Conservation (phyloP, 2,113 vertebrate species). For the Leptosomus discolor region DNA sequence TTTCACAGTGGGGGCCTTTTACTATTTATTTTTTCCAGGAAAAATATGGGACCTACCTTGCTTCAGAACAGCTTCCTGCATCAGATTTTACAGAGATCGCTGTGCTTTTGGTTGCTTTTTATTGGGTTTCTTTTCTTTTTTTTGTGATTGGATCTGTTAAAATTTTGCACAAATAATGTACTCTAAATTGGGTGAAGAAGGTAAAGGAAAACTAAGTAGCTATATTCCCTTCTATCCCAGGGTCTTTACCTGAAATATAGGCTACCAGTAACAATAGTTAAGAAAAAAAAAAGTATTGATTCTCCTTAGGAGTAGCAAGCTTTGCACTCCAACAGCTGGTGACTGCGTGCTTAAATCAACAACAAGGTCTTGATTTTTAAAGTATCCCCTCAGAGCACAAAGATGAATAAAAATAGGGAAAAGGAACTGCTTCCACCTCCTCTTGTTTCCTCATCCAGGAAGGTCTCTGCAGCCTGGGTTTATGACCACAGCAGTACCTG, state of each 20-base stretch:
- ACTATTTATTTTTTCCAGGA: not conserved
- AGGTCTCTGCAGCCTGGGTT: not conserved
- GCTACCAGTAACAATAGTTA: not conserved
- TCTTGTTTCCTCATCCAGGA: not conserved
- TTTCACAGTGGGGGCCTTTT: not conserved
- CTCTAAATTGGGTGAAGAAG: not conserved
- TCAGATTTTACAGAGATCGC: not conserved
- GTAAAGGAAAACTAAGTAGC: not conserved
- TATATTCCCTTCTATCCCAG: not conserved
- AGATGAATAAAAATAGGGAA: not conserved
- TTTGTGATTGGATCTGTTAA: not conserved
- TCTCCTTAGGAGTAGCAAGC: not conserved
- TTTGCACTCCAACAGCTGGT: not conserved
- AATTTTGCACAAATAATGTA: not conserved
- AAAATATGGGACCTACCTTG: not conserved
- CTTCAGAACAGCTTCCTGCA: not conserved
- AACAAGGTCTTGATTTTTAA: not conserved
- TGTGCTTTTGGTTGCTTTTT: not conserved
- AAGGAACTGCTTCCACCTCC: not conserved
- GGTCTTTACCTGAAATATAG: not conserved
- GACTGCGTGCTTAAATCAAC: not conserved
- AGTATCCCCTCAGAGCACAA: not conserved
- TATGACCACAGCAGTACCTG: not conserved
- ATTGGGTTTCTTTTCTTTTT: not conserved
- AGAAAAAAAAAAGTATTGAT: not conserved